Percentiles rank a stretch among this genome's conserved stretches.
phyloP scores from a whole-genome alignment of 2,888 invertebrate genomes.

The Drosophila borborema region DNA sequence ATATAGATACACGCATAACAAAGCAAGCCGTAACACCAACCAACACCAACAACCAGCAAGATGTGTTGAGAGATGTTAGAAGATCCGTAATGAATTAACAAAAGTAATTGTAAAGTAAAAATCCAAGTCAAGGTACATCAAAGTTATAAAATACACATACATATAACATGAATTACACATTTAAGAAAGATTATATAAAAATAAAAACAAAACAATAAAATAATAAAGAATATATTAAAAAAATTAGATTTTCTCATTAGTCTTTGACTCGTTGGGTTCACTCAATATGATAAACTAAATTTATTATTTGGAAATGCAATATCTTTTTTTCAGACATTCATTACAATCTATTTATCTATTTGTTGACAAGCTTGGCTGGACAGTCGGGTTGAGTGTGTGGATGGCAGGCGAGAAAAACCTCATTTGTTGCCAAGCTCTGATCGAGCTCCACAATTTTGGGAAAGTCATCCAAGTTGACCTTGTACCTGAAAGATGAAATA shows the following conservation, averaged over 20 bases:
- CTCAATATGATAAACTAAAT: background rate
- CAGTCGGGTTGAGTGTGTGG: conserved; percentile 97
- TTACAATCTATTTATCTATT: conserved; percentile 84
- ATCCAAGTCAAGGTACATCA: conserved; percentile 64
- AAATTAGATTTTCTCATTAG: conserved; percentile 4
- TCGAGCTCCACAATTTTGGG: conserved; percentile 95
- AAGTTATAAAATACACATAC: conserved; percentile 63
- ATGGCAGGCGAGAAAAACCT: conserved; percentile 95
- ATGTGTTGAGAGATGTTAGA: conserved; percentile 25
- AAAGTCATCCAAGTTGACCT: conserved; percentile 94
- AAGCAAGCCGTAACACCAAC: conserved; percentile 31
- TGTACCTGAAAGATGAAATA: conserved; percentile 88
- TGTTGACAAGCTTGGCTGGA: conserved; percentile 93
- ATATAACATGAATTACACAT: conserved; percentile 74
- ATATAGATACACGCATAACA: conserved; percentile 33
- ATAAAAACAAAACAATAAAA: conserved; percentile 52
- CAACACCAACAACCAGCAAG: no score
- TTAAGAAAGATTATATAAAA: conserved; percentile 79
- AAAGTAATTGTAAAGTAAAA: conserved; percentile 54
- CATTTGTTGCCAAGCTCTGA: conserved; percentile 92
- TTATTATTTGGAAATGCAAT: background rate
- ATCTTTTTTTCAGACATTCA: background rate
- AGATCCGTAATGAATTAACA: conserved; percentile 44
- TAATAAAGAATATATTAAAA: conserved; percentile 79
- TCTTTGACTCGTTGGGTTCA: no score